These are phyloP conservation scores for Poecile atricapillus DNA, from an alignment of 2,113 vertebrate species.

Conservation along the genomic window DNA sequence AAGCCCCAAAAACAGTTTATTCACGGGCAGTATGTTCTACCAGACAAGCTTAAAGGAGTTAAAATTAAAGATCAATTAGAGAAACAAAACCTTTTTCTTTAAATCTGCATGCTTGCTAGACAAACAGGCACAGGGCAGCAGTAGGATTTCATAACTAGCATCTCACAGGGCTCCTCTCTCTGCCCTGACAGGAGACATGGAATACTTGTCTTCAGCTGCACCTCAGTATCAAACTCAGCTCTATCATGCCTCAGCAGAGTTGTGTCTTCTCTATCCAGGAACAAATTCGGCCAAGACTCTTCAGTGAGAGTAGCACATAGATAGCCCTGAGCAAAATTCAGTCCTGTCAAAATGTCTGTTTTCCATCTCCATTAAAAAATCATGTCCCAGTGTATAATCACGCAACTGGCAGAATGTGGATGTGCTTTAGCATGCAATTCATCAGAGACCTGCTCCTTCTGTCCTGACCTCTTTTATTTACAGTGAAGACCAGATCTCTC, in stretches of 20 bases:
- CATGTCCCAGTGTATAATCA: background rate
- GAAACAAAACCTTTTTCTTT: background rate
- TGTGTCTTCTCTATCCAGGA: background rate
- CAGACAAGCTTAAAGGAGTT: background rate
- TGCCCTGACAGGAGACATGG: background rate
- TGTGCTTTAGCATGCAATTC: background rate
- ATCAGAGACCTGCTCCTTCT: background rate
- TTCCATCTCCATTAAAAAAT: constrained; percentile 30
- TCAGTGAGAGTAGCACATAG: background rate
- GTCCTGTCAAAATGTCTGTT: background rate
- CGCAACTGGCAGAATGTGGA: background rate
- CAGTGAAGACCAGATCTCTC: background rate
- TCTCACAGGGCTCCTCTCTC: background rate
- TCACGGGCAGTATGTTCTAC: background rate
- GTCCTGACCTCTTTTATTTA: background rate
- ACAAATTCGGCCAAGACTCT: background rate
- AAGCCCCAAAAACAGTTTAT: background rate
- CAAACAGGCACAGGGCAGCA: background rate
- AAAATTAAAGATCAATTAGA: background rate
- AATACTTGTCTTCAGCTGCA: background rate
- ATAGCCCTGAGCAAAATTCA: constrained; percentile 11
- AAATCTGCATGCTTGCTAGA: background rate
- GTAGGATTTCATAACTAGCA: background rate
- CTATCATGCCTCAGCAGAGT: background rate
- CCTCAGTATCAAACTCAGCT: background rate